Conservation (phyloP, 2,113 vertebrate species). For the Tyto alba region DNA sequence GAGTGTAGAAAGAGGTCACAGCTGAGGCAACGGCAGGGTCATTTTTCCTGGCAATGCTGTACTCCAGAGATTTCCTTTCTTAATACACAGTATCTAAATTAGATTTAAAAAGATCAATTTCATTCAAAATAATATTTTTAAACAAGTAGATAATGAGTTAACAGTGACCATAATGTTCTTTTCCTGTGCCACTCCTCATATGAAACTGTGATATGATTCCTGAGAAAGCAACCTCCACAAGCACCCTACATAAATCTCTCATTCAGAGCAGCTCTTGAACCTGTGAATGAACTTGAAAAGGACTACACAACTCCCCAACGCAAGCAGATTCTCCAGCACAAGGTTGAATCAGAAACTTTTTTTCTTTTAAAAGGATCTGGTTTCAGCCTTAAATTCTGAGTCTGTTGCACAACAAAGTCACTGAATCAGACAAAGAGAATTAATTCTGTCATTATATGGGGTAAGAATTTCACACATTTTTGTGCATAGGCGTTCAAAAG, state of each 20-base stretch:
- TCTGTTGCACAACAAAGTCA: neutral
- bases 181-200: neutral
- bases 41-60: neutral
- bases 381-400: neutral
- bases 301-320: rapidly evolving
- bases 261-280: neutral
- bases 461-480: neutral
- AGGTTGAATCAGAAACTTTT: neutral
- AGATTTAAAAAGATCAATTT: neutral
- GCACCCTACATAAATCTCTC: neutral
- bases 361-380: neutral
- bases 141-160: neutral
- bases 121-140: neutral
- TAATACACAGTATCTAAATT: neutral
- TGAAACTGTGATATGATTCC: neutral
- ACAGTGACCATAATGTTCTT: neutral
- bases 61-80: neutral
- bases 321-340: neutral
- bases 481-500: neutral
- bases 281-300: neutral
- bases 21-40: neutral
- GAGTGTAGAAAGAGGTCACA: neutral
- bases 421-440: neutral
- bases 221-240: neutral
- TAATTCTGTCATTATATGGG: neutral